A percentile compares a stretch with the other conserved stretches of the same genome.
These are phyloP conservation scores for Colinus virginianus DNA, from an alignment of 2,113 vertebrate genomes.

Conservation along the genomic window DNA sequence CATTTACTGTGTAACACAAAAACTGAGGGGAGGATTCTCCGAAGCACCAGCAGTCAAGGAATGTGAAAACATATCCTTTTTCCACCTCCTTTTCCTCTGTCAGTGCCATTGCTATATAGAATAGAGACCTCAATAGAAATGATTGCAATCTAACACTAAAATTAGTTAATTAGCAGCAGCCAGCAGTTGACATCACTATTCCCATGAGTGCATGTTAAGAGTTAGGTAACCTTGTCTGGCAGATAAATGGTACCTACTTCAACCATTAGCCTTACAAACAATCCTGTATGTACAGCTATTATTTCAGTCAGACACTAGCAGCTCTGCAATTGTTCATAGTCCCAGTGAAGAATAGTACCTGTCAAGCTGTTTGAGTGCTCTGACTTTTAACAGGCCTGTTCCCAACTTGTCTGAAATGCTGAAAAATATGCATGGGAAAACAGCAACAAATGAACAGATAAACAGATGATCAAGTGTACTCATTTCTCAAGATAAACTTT, in stretches of 20 bases:
- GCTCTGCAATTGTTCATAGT: conserved; percentile 67
- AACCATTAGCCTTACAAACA: conserved; percentile 74
- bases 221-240: conserved; percentile 39
- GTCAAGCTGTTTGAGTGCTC: conserved; percentile 55
- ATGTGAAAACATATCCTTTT: not conserved
- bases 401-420: conserved; percentile 49
- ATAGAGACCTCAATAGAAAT: not conserved
- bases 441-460: not conserved
- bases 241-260: conserved; percentile 68
- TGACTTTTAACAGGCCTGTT: conserved; percentile 36
- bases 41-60: not conserved
- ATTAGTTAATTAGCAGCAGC: conserved; percentile 24
- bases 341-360: conserved; percentile 70
- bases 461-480: not conserved
- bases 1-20: not conserved
- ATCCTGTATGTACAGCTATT: conserved; percentile 73
- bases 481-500: rapidly evolving
- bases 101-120: not conserved
- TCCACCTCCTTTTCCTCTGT: not conserved
- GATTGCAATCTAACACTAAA: not conserved
- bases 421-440: not conserved
- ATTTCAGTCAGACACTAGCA: conserved; percentile 73
- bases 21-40: not conserved
- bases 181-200: not conserved
- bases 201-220: conserved; percentile 7